These are phyloP conservation scores for Cryptus armator DNA, from an alignment of 2,888 invertebrate genomes.

Conservation along the genomic window DNA sequence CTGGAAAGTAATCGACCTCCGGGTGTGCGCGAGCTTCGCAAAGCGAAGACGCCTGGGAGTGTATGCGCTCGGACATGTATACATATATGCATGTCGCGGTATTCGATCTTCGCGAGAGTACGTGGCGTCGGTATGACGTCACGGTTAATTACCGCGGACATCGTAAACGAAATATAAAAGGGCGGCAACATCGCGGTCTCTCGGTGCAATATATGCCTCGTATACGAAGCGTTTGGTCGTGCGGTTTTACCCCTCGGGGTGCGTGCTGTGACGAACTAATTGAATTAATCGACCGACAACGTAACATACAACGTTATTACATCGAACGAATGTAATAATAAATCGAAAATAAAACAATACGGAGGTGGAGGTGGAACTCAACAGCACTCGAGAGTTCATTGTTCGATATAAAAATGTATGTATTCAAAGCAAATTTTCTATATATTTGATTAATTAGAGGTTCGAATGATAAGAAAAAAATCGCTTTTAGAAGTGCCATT, in stretches of 20 bases:
- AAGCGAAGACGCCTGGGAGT: conserved; percentile 24
- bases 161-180: conserved; percentile 64
- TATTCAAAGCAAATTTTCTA: too few relatives aligned
- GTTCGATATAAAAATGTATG: too few relatives aligned
- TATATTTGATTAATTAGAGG: too few relatives aligned
- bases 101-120: conserved; percentile 47
- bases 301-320: conserved; percentile 35
- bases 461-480: background rate
- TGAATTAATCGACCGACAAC: conserved; percentile 56
- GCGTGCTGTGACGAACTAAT: conserved; percentile 63
- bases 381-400: too few relatives aligned
- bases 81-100: conserved; percentile 16
- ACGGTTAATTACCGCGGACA: conserved; percentile 70
- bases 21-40: conserved; percentile 44
- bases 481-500: too few relatives aligned
- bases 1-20: conserved; percentile 69
- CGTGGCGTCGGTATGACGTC: conserved; percentile 64
- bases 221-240: conserved; percentile 8
- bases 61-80: conserved; percentile 6
- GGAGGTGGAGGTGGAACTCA: background rate
- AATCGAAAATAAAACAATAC: conserved; percentile 37
- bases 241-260: conserved; percentile 49
- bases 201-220: conserved; percentile 20
- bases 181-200: conserved; percentile 41
- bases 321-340: conserved; percentile 38